Base-by-base conservation (phyloP, 2,888 invertebrate species). In the Sinhomidia bicolor region DNA sequence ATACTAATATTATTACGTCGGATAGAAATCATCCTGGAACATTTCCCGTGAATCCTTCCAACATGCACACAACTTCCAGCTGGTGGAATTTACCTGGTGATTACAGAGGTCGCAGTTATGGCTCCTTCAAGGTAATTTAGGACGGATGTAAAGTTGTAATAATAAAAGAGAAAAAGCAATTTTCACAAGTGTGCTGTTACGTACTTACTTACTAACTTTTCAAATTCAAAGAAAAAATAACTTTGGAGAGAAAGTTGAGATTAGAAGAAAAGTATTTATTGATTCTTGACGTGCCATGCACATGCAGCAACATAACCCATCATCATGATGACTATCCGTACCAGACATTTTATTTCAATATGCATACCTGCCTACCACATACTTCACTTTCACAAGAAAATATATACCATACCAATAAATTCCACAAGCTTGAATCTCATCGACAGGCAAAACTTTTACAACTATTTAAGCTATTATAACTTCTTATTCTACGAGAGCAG, bases 51-150 rank as follows among this genome's bases (percentile, higher is more conserved):
- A 85, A 76, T 78, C 44, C 79, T 41, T 57, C 79, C 60, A 60
- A 65, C 65, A n/a, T 71, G 9, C 32, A 54, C n/a, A 10, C 62
- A 41, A 17, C 74, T 20, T n/a, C 78, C 47, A 83, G 88, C 60
- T 88, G 88, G 78, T 88, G 88, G 83, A 88, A 88, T 68, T 78
- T 79, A 83, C 88, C 88, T 78, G 79, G 60, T 76, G 84, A 88
- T 78, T 83, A 65, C 88, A 82, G 78, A 79, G 88, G 88, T 78
- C 83, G 90, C 60, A 92, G 92, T 88, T 89, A 85, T 82, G 91
- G 91, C 32, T 92, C 92, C 9, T 90, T 91, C 71, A 92, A 92
- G 92, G 92, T 92, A 91, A 88, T 81, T 81, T 62, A 32, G 60
- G 9, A 29, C 32, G 68, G 68, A 71, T 44, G 41, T 44, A 76